These are phyloP conservation scores for Tubulanus polymorphus DNA, from an alignment of 2,888 invertebrate species.

Conservation along the genomic window DNA sequence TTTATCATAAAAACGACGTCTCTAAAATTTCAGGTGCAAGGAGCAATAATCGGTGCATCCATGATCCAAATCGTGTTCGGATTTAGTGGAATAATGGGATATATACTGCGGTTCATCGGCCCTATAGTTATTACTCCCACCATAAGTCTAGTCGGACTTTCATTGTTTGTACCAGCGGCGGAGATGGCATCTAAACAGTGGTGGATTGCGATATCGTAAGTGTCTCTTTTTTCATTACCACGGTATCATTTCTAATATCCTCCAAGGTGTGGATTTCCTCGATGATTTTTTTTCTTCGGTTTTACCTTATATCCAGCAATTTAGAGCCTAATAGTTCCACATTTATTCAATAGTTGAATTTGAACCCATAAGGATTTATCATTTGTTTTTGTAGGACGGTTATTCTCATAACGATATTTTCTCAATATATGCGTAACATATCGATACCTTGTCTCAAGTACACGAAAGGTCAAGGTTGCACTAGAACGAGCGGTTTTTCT, in stretches of 20 bases:
- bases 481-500: slow-evolving; percentile 14
- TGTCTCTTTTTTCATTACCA: too few species aligned
- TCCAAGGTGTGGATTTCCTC: too few species aligned
- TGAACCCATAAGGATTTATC: too few species aligned
- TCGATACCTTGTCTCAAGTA: slow-evolving; percentile 23
- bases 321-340: too few species aligned
- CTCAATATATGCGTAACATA: slow-evolving; percentile 68
- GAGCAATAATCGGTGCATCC: background rate
- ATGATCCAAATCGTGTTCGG: background rate
- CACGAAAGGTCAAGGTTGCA: slow-evolving; percentile 21
- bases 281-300: too few species aligned
- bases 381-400: slow-evolving; percentile 71
- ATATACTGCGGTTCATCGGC: background rate
- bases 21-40: background rate
- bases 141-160: background rate
- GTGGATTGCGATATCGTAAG: too few species aligned
- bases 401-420: slow-evolving; percentile 70
- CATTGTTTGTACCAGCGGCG: background rate
- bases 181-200: too few species aligned
- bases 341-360: too few species aligned
- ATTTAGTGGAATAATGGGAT: background rate
- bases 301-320: too few species aligned
- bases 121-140: background rate
- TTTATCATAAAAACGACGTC: background rate
- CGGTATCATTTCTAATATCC: too few species aligned